These are phyloP conservation scores for Cerceris rybyensis DNA, from an alignment of 2,888 invertebrate species.

Conservation along the genomic window DNA sequence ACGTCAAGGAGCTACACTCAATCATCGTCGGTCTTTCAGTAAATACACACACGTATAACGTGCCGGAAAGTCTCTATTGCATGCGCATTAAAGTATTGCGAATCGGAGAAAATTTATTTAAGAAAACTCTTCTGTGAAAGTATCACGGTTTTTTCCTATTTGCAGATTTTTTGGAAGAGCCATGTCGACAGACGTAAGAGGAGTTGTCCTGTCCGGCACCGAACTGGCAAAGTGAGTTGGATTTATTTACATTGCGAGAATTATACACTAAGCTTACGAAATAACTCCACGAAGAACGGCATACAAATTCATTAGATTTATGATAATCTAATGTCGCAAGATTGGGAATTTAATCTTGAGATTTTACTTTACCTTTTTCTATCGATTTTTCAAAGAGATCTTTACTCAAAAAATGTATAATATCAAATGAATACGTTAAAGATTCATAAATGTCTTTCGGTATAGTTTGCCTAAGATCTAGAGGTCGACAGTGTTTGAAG, in stretches of 20 bases:
- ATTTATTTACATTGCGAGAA: not conserved
- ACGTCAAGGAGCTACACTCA: constrained; percentile 50
- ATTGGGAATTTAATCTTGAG: no score
- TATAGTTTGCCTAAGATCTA: not conserved
- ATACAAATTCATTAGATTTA: no score
- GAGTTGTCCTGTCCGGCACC: constrained; percentile 85
- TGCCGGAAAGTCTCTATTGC: not conserved
- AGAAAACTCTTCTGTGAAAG: not conserved
- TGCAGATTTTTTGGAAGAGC: constrained; percentile 68
- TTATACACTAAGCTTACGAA: not conserved
- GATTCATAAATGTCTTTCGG: not conserved
- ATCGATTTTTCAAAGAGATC: not conserved
- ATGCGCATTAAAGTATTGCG: not conserved
- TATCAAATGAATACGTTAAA: not conserved
- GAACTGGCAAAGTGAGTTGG: constrained; percentile 86
- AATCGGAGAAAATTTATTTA: not conserved
- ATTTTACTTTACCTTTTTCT: no score
- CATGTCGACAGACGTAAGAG: constrained; percentile 75
- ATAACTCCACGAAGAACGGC: no score
- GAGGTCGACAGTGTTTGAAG: constrained; percentile 10
- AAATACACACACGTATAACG: constrained; percentile 19
- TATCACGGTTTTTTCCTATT: constrained; percentile 16
- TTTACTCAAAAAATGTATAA: not conserved
- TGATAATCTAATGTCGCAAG: no score
- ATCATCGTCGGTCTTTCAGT: constrained; percentile 49